Percentiles rank a stretch among this genome's conserved stretches.
These are phyloP conservation scores for Sphyrna mokarran DNA, from an alignment of 2,113 vertebrate species.

Conservation along the genomic window DNA sequence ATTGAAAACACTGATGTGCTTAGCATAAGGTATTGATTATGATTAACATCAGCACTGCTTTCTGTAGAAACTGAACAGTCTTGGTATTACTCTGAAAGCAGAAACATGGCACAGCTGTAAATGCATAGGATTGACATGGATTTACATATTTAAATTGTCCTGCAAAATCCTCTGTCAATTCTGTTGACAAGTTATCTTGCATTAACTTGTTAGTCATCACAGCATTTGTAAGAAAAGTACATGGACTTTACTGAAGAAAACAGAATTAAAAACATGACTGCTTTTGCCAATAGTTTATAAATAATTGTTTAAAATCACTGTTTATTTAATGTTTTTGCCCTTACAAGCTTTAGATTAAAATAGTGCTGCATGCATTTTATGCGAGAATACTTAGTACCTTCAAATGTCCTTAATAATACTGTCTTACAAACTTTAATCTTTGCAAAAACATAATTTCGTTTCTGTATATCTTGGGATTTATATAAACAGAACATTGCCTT, in stretches of 20 bases:
- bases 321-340: neutral
- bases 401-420: neutral
- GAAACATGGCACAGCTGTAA: neutral
- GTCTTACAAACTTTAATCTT: too few species aligned
- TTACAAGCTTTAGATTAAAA: neutral
- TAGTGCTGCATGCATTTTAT: neutral
- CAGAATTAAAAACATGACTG: neutral
- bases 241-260: neutral
- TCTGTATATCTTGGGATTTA: neutral
- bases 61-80: neutral
- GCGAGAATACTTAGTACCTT: neutral
- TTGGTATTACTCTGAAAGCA: neutral
- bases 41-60: neutral
- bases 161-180: neutral
- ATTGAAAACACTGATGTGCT: neutral
- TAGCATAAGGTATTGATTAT: neutral
- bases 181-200: neutral
- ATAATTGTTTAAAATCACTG: neutral
- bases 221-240: neutral
- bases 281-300: neutral
- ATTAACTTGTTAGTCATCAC: neutral
- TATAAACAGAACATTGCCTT: neutral
- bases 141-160: neutral
- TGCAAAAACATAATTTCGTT: neutral
- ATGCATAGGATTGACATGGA: neutral